Evolutionary conservation across 2,797 vertebrate genomes (phyloP).

Genomic region (Gambusia yucatana): DNA sequence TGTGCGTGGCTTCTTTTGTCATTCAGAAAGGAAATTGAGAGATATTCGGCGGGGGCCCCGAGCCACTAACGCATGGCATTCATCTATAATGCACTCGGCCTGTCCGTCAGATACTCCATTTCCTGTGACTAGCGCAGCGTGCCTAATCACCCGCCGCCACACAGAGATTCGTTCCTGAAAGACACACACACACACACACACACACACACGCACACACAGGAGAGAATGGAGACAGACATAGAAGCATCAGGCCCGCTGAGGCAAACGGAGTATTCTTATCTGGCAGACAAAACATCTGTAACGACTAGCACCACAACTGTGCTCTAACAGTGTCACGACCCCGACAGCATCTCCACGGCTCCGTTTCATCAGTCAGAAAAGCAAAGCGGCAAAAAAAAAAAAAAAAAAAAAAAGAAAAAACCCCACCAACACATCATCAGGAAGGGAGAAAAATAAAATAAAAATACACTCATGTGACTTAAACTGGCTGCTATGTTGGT

Average conservation of each 20-base stretch:
- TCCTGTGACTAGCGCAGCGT: constrained; percentile 86
- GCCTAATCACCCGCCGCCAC: constrained; percentile 82
- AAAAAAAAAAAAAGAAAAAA: neutral
- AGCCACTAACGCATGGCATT: constrained; percentile 68
- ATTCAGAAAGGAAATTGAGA: constrained; percentile 79
- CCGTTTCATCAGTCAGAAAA: constrained; percentile 49
- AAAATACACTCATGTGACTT: constrained; percentile 3
- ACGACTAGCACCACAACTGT: constrained; percentile 44
- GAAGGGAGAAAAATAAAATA: neutral
- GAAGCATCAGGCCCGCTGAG: constrained; percentile 72
- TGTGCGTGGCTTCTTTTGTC: constrained; percentile 80
- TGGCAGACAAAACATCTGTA: constrained; percentile 72
- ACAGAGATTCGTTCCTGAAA: constrained; percentile 61
- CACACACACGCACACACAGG: constrained; percentile 11
- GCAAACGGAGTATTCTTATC: constrained; percentile 86
- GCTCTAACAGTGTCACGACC: constrained; percentile 59
- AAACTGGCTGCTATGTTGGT: neutral
- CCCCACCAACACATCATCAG: constrained; percentile 10
- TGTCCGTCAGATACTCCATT: constrained; percentile 87
- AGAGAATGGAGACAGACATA: constrained; percentile 39
- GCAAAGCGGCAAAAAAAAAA: constrained; percentile 1
- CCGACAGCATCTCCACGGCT: constrained; percentile 30
- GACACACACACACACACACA: constrained; percentile 19
- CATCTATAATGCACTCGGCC: constrained; percentile 84
- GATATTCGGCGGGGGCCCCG: constrained; percentile 64